A percentile compares a stretch with the other conserved stretches of the same genome.
phyloP scores from a whole-genome alignment of 2,113 vertebrate species.

The Lepisosteus osseus region DNA sequence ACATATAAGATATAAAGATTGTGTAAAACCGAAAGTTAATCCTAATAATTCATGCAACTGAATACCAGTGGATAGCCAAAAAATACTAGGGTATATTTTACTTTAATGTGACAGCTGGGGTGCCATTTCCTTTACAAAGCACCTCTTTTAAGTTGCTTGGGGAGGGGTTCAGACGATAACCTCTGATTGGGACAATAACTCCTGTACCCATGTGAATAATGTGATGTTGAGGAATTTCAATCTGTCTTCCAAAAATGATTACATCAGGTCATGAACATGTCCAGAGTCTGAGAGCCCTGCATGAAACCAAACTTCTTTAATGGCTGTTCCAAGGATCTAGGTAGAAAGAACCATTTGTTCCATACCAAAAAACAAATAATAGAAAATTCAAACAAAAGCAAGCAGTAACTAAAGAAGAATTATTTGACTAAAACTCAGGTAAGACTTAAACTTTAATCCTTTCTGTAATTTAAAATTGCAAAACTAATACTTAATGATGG shows the following conservation, averaged over 20 bases:
- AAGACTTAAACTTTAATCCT: too few relatives aligned
- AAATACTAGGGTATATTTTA: constrained; percentile 57
- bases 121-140: constrained; percentile 51
- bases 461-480: too few relatives aligned
- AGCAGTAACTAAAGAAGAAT: too few relatives aligned
- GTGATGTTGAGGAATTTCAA: neutral
- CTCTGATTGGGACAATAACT: constrained; percentile 25
- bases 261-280: neutral
- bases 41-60: constrained; percentile 65
- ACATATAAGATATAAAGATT: constrained; percentile 59
- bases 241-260: neutral
- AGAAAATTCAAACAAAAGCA: too few relatives aligned
- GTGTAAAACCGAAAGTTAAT: constrained; percentile 60
- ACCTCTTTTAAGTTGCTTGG: constrained; percentile 15
- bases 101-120: constrained; percentile 65
- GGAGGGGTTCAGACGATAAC: constrained; percentile 59
- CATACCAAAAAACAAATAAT: too few relatives aligned
- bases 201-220: constrained; percentile 3
- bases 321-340: too few relatives aligned
- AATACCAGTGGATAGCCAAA: constrained; percentile 51
- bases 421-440: too few relatives aligned
- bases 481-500: too few relatives aligned
- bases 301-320: neutral
- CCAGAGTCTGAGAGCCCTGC: neutral
- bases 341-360: too few relatives aligned